Evolutionary conservation across 2,888 invertebrate genomes (phyloP), one percentile per base, ranked within the genome.

Genomic region (Mimas tiliae): DNA sequence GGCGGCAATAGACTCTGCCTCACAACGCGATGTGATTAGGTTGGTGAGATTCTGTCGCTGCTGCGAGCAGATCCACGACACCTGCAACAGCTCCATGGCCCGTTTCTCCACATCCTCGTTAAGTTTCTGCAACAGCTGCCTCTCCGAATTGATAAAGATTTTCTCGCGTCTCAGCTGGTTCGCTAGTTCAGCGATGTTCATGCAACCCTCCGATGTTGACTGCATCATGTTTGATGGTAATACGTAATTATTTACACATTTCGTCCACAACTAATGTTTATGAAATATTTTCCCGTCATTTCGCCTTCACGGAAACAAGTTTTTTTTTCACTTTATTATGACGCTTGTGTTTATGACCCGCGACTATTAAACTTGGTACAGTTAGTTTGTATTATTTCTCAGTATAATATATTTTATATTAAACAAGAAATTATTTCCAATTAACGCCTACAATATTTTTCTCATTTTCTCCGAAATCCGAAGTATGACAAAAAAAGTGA

Each of bases 21-120:
- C 97, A 64, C 96, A 95, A 72, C 96, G 94, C 62, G 97, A 95
- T 51, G 96, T 94, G 70, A 97, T 95, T 76, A 98, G 89, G 76
- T 96, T 95, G 72, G 97, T 96, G 34, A 97, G 93, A 85, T 97
- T 97, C 72, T 97, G 95, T 73, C 97, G 95, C 88, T 98, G 98
- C 87, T 98, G 97, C 3, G 97, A 96, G 70, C 97, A 97, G 69
- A 98, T 95, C 97, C 98, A 99, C 47, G 98, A 96, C 68, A 96
- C 95, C 87, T 97, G 96, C 70, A 95, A 90, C 71, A 95, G 86
- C 75, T 94, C 94, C 70, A 94, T 81, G 14, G 94, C 93, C 78
- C 91, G 94, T 70, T 89, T 90, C 73, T 94, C 94, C 75, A 97
- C 95, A 79, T 96, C 95, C 83, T 96, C 95, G 85, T 97, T 97